Evolutionary conservation across 2,113 vertebrate species (phyloP).

Genomic region (Vulpes ferrilata): DNA sequence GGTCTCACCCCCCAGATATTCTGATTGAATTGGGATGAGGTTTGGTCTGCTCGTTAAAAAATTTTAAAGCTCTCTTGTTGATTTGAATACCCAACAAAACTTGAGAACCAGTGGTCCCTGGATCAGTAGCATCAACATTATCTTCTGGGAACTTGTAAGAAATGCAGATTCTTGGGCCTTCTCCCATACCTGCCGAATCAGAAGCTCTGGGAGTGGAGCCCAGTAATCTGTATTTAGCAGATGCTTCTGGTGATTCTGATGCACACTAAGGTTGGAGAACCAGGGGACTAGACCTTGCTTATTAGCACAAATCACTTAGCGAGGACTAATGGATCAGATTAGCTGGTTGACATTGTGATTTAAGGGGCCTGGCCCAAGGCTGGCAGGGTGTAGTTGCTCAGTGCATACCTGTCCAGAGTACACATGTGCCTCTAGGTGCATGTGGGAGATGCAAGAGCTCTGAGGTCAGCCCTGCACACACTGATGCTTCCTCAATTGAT

Average conservation of each 20-base stretch:
- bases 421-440: rapidly evolving
- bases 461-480: background rate
- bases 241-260: background rate
- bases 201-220: background rate
- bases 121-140: background rate
- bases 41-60: background rate
- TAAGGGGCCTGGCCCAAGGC: background rate
- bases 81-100: background rate
- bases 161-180: background rate
- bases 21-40: background rate
- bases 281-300: background rate
- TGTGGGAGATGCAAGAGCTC: background rate
- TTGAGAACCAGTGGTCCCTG: background rate
- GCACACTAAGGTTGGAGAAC: background rate
- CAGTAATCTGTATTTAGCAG: background rate
- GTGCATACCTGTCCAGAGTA: background rate
- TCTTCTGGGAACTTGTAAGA: background rate
- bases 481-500: background rate
- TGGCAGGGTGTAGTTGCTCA: background rate
- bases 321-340: background rate
- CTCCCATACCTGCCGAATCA: background rate
- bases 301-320: background rate
- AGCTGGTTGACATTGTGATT: slow-evolving; percentile 22
- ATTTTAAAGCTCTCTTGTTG: background rate
- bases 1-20: background rate